phyloP scores from a whole-genome alignment of 2,113 vertebrate genomes.

The Gymnarchus niloticus region DNA sequence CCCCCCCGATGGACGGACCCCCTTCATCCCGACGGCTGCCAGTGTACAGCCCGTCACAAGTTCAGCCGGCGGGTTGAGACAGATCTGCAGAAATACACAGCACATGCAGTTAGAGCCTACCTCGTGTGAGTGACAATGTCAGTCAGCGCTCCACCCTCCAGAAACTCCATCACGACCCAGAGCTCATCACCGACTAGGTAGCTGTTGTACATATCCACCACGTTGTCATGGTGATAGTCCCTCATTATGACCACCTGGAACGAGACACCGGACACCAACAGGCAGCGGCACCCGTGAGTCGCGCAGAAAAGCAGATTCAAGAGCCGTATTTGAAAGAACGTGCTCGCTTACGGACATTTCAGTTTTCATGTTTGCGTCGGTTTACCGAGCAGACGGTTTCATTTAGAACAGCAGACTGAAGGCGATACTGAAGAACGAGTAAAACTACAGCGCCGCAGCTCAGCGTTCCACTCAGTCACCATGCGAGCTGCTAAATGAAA shows the following conservation, averaged over 20 bases:
- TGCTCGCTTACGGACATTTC: not conserved
- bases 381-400: too few species aligned
- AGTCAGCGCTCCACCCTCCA: conserved; percentile 94
- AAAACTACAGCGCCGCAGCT: too few species aligned
- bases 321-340: not conserved
- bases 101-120: conserved; percentile 50
- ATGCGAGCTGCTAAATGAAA: not conserved
- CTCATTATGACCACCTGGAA: conserved; percentile 95
- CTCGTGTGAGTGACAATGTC: conserved; percentile 97
- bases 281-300: not conserved
- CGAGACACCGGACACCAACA: conserved; percentile 29
- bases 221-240: conserved; percentile 97
- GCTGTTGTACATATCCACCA: conserved; percentile 99
- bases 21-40: too few species aligned
- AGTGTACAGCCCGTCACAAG: not conserved
- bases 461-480: not conserved
- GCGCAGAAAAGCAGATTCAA: not conserved
- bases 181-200: conserved; percentile 93
- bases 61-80: not conserved
- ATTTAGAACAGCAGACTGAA: too few species aligned
- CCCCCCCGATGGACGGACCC: too few species aligned
- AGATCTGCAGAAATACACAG: not conserved
- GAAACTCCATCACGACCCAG: conserved; percentile 98
- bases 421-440: too few species aligned
- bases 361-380: too few species aligned